Evolutionary conservation across 2,888 invertebrate species (phyloP).

Genomic region (Phyto melanocephala): DNA sequence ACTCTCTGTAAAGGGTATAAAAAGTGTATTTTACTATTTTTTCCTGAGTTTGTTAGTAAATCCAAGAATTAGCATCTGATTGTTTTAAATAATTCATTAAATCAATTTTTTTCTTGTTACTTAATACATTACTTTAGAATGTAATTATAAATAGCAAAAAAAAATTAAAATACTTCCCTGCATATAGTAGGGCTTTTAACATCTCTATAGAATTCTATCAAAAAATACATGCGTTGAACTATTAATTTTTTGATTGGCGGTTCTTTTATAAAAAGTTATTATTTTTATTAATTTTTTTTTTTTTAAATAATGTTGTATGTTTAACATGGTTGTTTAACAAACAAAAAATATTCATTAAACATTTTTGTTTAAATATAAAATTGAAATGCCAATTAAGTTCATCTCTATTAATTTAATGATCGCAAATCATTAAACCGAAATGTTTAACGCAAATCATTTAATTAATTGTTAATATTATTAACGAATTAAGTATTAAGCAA

Average conservation of each 20-base stretch:
- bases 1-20: too few species aligned
- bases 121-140: too few species aligned
- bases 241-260: constrained; percentile 25
- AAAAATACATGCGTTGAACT: not conserved
- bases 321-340: constrained; percentile 3
- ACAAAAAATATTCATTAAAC: not conserved
- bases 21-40: too few species aligned
- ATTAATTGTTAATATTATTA: constrained; percentile 43
- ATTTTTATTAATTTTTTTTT: constrained; percentile 13
- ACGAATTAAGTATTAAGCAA: constrained; percentile 47
- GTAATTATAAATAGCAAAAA: too few species aligned
- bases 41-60: too few species aligned
- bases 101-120: too few species aligned
- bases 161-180: too few species aligned
- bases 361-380: constrained; percentile 40
- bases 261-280: constrained; percentile 16
- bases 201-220: not conserved
- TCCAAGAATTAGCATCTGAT: too few species aligned
- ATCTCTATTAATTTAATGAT: constrained; percentile 43
- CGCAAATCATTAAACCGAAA: constrained; percentile 41
- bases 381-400: constrained; percentile 52
- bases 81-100: too few species aligned
- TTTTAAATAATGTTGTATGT: not conserved
- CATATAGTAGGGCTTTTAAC: not conserved
- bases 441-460: constrained; percentile 37